These are phyloP conservation scores for Cynaeus angustus DNA, from an alignment of 2,888 invertebrate genomes.

Conservation along the genomic window DNA sequence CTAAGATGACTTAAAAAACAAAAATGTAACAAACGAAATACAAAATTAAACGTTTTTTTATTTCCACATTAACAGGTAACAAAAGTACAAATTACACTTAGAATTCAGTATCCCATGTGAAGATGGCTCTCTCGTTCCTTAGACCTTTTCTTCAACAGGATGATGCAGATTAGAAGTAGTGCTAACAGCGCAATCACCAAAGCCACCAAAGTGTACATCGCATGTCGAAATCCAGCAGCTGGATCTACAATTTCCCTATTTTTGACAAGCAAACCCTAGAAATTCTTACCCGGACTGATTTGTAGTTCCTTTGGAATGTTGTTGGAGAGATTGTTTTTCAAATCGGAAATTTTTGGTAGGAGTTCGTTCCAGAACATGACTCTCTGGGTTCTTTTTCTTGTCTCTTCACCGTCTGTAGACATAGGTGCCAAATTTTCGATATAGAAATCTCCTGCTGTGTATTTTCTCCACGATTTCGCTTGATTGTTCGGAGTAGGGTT, in stretches of 20 bases:
- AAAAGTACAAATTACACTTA: background rate
- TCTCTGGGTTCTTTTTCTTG: constrained; percentile 53
- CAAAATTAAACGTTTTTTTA: too few relatives aligned
- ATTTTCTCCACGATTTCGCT: constrained; percentile 77
- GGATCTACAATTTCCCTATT: constrained; percentile 65
- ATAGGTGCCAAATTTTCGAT: constrained; percentile 71
- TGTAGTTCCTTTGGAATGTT: constrained; percentile 63
- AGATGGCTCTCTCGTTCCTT: constrained; percentile 67
- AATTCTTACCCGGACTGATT: constrained; percentile 63
- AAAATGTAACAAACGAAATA: too few relatives aligned
- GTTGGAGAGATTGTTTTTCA: constrained; percentile 55
- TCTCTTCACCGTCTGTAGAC: constrained; percentile 52
- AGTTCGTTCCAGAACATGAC: constrained; percentile 71
- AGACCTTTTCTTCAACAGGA: constrained; percentile 72
- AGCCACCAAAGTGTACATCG: constrained; percentile 77
- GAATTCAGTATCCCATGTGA: constrained; percentile 58
- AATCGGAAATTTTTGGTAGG: constrained; percentile 66
- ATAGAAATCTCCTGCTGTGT: constrained; percentile 73
- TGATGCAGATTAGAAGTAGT: constrained; percentile 73
- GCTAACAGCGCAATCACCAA: constrained; percentile 73
- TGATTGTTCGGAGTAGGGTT: constrained; percentile 75
- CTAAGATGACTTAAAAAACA: too few relatives aligned
- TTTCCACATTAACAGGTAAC: too few relatives aligned
- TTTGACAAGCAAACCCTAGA: too few relatives aligned
- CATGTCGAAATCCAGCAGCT: constrained; percentile 74